Conservation (phyloP, 2,888 invertebrate genomes). For the Xestoiulus laeticollis region DNA sequence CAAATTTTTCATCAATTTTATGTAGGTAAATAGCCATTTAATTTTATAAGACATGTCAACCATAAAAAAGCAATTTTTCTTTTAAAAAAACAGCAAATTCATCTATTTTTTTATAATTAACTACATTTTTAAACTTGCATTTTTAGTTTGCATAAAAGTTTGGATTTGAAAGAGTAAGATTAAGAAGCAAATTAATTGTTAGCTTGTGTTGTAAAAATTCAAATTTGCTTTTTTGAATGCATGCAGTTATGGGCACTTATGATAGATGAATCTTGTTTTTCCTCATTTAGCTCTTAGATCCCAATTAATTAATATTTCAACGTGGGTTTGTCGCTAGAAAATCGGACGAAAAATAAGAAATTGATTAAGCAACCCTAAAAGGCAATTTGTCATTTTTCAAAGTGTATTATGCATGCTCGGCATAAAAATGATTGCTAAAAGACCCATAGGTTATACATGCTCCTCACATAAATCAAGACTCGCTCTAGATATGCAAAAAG, state of each 20-base stretch:
- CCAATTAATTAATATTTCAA: constrained; percentile 23
- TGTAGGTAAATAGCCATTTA: too few species aligned
- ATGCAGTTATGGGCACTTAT: neutral
- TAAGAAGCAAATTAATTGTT: neutral
- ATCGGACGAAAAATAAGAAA: constrained; percentile 10
- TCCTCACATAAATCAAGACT: neutral
- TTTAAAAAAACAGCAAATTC: too few species aligned
- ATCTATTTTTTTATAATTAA: too few species aligned
- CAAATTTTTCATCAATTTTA: too few species aligned
- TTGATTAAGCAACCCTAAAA: constrained; percentile 21
- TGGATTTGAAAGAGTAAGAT: too few species aligned
- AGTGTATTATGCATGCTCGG: neutral
- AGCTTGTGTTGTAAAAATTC: neutral
- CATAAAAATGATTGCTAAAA: neutral
- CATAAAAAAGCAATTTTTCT: too few species aligned
- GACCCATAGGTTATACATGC: neutral
- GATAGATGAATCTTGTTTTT: neutral
- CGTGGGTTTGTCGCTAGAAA: neutral
- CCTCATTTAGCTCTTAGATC: constrained; percentile 19
- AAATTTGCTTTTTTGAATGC: neutral
- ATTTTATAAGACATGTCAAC: too few species aligned
- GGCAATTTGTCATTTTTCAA: constrained; percentile 21
- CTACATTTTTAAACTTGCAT: too few species aligned
- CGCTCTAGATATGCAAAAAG: neutral
- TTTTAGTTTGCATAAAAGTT: too few species aligned